A percentile compares a stretch with the other conserved stretches of the same genome.
Evolutionary conservation across 2,888 invertebrate genomes (phyloP).

Genomic region (Gasteruption jaculator): DNA sequence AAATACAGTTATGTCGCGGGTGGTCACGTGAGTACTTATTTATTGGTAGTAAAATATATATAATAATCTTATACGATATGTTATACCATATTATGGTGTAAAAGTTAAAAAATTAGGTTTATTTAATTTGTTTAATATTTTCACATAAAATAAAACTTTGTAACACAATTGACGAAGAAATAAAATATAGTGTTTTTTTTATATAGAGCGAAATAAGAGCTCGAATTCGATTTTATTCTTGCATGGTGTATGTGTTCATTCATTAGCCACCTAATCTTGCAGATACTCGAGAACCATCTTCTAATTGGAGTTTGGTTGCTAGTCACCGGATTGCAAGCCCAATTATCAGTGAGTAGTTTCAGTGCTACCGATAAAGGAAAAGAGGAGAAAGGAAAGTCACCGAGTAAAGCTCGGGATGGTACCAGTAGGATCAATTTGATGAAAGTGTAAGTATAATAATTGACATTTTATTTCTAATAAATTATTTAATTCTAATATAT

Average conservation of each 20-base stretch:
- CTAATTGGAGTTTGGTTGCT: slow-evolving; percentile 86
- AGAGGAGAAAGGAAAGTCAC: slow-evolving; percentile 60
- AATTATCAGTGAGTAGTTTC: slow-evolving; percentile 64
- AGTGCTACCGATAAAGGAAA: slow-evolving; percentile 49
- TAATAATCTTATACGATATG: slow-evolving; percentile 8
- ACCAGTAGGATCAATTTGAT: slow-evolving; percentile 64
- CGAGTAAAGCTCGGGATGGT: slow-evolving; percentile 57
- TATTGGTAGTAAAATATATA: slow-evolving; percentile 6
- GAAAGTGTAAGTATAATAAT: slow-evolving; percentile 60
- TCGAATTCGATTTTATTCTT: slow-evolving; percentile 7
- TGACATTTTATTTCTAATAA: not conserved
- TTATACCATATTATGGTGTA: no score
- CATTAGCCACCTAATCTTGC: slow-evolving; percentile 22
- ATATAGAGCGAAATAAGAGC: slow-evolving; percentile 7
- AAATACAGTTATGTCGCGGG: slow-evolving; percentile 83
- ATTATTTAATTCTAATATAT: slow-evolving; percentile 15
- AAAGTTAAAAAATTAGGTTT: no score
- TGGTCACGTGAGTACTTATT: slow-evolving; percentile 66
- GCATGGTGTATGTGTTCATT: slow-evolving; percentile 11
- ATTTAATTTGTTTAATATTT: not conserved
- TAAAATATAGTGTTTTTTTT: slow-evolving; percentile 1
- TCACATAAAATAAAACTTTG: slow-evolving; percentile 7
- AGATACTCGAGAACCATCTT: slow-evolving; percentile 85
- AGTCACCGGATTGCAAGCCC: slow-evolving; percentile 81
- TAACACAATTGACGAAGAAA: slow-evolving; percentile 13